Conservation (phyloP, 2,888 invertebrate species). For the Polylopha cassiicola region DNA sequence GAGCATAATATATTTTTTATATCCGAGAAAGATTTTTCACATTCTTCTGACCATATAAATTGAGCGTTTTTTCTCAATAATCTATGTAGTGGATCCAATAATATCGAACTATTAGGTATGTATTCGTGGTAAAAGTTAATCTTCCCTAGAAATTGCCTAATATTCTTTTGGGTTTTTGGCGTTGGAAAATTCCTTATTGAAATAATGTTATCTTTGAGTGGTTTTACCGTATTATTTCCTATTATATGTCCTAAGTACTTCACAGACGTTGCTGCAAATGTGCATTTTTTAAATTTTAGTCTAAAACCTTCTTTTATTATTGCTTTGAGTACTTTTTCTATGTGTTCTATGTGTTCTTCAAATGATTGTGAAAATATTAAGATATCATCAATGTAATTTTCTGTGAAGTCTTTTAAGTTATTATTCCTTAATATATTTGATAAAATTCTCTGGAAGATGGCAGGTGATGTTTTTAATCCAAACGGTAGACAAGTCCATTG, state of each 20-base stretch:
- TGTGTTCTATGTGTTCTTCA: no score
- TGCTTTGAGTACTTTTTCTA: no score
- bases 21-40: slow-evolving; percentile 23
- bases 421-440: no score
- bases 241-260: not conserved
- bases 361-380: no score
- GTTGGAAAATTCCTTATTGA: not conserved
- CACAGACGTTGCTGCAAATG: not conserved
- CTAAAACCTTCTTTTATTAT: no score
- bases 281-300: not conserved
- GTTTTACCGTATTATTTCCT: not conserved
- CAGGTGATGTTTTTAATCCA: no score
- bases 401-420: no score
- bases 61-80: slow-evolving; percentile 4
- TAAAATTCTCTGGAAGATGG: not conserved
- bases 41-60: slow-evolving; percentile 10
- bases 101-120: slow-evolving; percentile 8
- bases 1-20: slow-evolving; percentile 25
- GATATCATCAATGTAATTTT: no score
- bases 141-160: no score
- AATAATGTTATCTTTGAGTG: not conserved
- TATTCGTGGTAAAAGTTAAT: slow-evolving; percentile 4
- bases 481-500: not conserved
- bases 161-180: not conserved
- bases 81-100: slow-evolving; percentile 5